A percentile compares a stretch with the other conserved stretches of the same genome.
Evolutionary conservation across 2,888 invertebrate species (phyloP).

Genomic region (Leptothorax acervorum): DNA sequence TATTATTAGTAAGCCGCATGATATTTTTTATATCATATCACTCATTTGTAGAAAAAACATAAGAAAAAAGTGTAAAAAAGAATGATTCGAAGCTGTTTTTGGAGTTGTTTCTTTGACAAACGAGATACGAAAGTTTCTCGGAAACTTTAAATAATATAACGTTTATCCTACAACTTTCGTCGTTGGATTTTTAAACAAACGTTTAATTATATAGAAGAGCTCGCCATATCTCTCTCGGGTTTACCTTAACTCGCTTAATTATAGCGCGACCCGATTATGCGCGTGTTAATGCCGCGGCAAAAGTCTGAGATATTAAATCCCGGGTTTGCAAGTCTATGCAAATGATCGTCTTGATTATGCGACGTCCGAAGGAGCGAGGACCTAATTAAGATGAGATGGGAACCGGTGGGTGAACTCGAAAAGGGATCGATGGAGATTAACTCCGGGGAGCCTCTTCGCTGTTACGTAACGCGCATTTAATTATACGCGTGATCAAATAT

Average conservation of each 20-base stretch:
- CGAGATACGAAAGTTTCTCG: not conserved
- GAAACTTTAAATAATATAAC: not conserved
- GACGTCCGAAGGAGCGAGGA: slow-evolving; percentile 1
- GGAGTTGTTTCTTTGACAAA: not conserved
- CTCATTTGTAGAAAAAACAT: not conserved
- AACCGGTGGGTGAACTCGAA: slow-evolving; percentile 7
- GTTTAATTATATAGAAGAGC: not conserved
- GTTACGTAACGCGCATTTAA: slow-evolving; percentile 29
- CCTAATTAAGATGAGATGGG: slow-evolving; percentile 28
- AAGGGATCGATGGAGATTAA: not conserved
- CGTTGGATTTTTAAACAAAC: not conserved
- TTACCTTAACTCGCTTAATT: slow-evolving; percentile 26
- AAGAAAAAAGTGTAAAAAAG: not conserved
- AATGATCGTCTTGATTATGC: slow-evolving; percentile 28
- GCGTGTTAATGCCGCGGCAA: not conserved
- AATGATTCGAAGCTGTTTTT: not conserved
- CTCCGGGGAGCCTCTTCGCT: not conserved
- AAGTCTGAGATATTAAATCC: slow-evolving; percentile 34
- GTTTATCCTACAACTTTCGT: not conserved
- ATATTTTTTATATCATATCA: not conserved
- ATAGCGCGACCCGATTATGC: slow-evolving; percentile 14
- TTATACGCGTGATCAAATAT: slow-evolving; percentile 26
- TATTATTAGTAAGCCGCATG: not conserved
- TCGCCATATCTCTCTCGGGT: not conserved
- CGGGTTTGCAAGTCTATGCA: slow-evolving; percentile 30